Percentiles rank a stretch among this genome's conserved stretches.
Evolutionary conservation across 2,797 vertebrate genomes (phyloP).

Genomic region (Cossypha heuglini): DNA sequence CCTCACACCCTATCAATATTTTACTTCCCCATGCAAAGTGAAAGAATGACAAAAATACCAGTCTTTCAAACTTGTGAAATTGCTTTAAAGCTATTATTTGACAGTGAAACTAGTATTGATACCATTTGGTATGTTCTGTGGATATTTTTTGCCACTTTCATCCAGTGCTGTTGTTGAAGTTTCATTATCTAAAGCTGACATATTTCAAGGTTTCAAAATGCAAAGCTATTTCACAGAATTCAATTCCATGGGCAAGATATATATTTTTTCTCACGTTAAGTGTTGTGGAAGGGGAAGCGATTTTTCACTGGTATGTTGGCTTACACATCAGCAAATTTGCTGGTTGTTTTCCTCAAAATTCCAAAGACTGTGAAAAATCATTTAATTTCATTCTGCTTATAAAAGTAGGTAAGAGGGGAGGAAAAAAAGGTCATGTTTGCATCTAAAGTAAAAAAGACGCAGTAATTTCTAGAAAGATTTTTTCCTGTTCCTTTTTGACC

Average conservation of each 20-base stretch:
- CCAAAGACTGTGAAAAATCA: neutral
- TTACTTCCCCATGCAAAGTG: neutral
- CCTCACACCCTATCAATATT: neutral
- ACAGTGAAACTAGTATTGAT: neutral
- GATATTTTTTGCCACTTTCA: neutral
- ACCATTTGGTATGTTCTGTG: neutral
- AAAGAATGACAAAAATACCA: neutral
- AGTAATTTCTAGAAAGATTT: neutral
- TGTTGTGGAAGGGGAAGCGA: neutral
- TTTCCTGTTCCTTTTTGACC: neutral
- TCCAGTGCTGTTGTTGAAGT: neutral
- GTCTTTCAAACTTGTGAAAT: neutral
- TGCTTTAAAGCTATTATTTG: neutral
- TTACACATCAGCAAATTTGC: neutral
- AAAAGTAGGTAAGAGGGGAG: accelerated
- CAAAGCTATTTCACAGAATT: neutral
- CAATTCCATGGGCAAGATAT: neutral
- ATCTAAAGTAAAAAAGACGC: neutral
- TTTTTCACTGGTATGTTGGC: neutral
- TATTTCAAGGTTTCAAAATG: neutral
- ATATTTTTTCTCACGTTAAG: neutral
- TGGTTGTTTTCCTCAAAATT: neutral
- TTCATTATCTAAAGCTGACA: neutral
- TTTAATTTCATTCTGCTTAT: neutral
- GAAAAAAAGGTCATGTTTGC: accelerated